These are phyloP conservation scores for Drosophila novamexicana DNA, from an alignment of 1,140 invertebrate genomes.

Conservation along the genomic window DNA sequence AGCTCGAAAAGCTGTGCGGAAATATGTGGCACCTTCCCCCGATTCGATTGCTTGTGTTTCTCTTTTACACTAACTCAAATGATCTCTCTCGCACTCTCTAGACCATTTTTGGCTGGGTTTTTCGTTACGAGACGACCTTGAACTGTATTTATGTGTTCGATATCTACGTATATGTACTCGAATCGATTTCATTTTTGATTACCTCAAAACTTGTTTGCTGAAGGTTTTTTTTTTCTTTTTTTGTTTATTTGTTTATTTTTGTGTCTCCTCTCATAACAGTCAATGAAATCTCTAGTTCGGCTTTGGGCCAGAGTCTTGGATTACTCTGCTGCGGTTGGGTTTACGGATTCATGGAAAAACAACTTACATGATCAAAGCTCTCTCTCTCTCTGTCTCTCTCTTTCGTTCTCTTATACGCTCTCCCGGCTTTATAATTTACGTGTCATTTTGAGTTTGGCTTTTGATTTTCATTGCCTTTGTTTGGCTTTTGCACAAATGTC, in stretches of 20 bases:
- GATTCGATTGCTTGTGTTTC: background rate
- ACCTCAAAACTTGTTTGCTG: slow-evolving; percentile 21
- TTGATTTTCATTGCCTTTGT: slow-evolving; percentile 25
- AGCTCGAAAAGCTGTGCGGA: background rate
- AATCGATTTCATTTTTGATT: slow-evolving; percentile 40
- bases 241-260: slow-evolving; percentile 18
- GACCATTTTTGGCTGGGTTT: background rate
- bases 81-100: slow-evolving; percentile 1
- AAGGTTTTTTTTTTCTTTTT: slow-evolving; percentile 23
- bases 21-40: background rate
- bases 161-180: slow-evolving; percentile 3
- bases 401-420: background rate
- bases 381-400: background rate
- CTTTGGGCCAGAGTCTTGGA: slow-evolving; percentile 28
- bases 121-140: slow-evolving; percentile 28
- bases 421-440: background rate
- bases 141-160: slow-evolving; percentile 17
- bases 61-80: slow-evolving; percentile 7
- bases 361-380: background rate
- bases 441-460: slow-evolving; percentile 11
- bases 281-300: slow-evolving; percentile 14
- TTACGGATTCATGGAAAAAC: background rate
- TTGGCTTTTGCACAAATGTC: slow-evolving; percentile 36
- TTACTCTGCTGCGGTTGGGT: slow-evolving; percentile 35
- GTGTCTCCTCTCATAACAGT: background rate